Conservation (phyloP, 2,113 vertebrate genomes). For the Heteronetta atricapilla region DNA sequence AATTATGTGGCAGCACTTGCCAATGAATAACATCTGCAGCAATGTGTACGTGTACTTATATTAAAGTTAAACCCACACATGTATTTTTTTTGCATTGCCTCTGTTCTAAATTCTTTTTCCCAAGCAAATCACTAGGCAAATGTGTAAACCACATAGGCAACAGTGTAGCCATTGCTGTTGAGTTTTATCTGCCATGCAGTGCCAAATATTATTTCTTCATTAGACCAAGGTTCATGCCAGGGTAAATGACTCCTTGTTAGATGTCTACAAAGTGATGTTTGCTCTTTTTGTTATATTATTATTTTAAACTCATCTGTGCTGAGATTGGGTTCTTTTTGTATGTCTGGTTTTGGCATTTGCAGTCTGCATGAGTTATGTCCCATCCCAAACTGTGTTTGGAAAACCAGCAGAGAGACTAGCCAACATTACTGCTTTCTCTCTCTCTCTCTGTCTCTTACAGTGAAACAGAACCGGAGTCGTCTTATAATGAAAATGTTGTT, state of each 20-base stretch:
- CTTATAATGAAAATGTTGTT: slow-evolving; percentile 48
- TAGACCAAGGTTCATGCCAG: slow-evolving; percentile 66
- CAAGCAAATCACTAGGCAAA: slow-evolving; percentile 9
- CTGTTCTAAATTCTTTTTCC: slow-evolving; percentile 67
- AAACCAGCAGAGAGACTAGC: neutral
- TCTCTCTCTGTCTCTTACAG: neutral
- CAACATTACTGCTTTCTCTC: neutral
- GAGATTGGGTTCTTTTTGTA: neutral
- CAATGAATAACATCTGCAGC: slow-evolving; percentile 75
- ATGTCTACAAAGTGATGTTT: slow-evolving; percentile 63
- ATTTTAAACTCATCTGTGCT: slow-evolving; percentile 53
- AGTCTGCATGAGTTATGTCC: neutral
- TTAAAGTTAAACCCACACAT: slow-evolving; percentile 55
- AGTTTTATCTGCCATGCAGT: slow-evolving; percentile 1
- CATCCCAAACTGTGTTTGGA: neutral
- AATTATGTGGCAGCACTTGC: slow-evolving; percentile 58
- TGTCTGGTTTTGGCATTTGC: neutral
- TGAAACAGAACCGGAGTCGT: neutral
- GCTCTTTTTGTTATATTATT: slow-evolving; percentile 58
- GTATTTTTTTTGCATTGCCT: slow-evolving; percentile 26
- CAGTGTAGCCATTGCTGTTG: slow-evolving; percentile 21
- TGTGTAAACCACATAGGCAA: slow-evolving; percentile 35
- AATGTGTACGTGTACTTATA: slow-evolving; percentile 54
- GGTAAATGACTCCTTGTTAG: slow-evolving; percentile 55
- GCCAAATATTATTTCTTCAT: slow-evolving; percentile 72